phyloP scores from a whole-genome alignment of 2,888 invertebrate genomes.

The Pinctada fucata region DNA sequence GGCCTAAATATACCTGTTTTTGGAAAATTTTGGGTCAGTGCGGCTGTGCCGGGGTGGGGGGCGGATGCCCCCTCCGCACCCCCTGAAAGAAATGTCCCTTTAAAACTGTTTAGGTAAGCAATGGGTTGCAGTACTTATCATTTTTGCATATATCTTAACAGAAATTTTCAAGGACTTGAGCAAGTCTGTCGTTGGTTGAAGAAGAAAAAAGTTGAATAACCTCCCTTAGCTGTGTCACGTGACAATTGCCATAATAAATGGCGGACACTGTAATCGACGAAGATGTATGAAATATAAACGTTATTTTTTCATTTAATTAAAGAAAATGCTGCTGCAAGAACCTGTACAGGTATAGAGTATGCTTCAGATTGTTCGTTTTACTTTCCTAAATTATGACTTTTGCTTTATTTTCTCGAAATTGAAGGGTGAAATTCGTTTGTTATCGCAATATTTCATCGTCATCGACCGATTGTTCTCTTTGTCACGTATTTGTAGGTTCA shows the following conservation, averaged over 20 bases:
- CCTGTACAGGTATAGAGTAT: slow-evolving; percentile 62
- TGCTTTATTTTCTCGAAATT: background rate
- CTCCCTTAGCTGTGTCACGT: slow-evolving; percentile 9
- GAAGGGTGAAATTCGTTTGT: background rate
- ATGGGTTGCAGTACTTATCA: too few species aligned
- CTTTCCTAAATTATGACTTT: background rate
- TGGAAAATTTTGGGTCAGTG: too few species aligned
- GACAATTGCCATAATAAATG: slow-evolving; percentile 27
- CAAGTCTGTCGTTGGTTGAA: too few species aligned
- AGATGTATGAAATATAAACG: background rate
- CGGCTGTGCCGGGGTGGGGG: too few species aligned
- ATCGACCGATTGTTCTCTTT: slow-evolving; percentile 9
- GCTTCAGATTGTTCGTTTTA: background rate
- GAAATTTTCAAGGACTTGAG: too few species aligned
- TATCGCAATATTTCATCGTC: background rate
- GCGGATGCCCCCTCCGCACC: too few species aligned
- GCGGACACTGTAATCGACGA: slow-evolving; percentile 17
- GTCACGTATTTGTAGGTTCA: too few species aligned
- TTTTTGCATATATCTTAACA: too few species aligned
- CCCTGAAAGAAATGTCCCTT: too few species aligned
- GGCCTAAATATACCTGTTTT: too few species aligned
- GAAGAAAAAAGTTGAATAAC: background rate
- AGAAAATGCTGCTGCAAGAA: slow-evolving; percentile 65
- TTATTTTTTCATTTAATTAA: background rate
- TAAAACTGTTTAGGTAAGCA: too few species aligned